Conservation (phyloP, 2,888 invertebrate genomes). For the Zygaena filipendulae region DNA sequence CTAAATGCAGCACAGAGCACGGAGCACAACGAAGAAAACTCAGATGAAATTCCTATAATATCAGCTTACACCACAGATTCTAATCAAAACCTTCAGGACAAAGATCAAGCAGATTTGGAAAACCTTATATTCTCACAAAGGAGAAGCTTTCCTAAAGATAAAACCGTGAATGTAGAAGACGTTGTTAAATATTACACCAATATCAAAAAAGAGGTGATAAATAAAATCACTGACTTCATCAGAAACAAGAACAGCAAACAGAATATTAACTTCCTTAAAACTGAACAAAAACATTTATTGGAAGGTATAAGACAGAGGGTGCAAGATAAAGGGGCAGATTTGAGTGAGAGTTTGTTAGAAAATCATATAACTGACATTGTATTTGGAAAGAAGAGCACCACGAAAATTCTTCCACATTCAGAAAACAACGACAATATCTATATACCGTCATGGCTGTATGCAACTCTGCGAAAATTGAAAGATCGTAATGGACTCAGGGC, state of each 20-base stretch:
- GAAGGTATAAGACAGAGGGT: neutral
- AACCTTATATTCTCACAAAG: no score
- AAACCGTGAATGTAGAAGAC: no score
- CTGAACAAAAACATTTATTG: slow-evolving; percentile 1
- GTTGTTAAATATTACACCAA: slow-evolving; percentile 11
- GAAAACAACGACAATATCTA: slow-evolving; percentile 23
- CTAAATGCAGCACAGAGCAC: no score
- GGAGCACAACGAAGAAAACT: no score
- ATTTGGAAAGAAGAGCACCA: slow-evolving; percentile 9
- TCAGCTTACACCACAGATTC: no score
- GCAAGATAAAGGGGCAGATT: neutral
- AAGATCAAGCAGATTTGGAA: no score
- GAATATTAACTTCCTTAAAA: slow-evolving; percentile 3
- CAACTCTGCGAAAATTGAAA: slow-evolving; percentile 9
- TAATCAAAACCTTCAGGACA: no score
- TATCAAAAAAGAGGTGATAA: no score
- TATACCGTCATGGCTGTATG: slow-evolving; percentile 23
- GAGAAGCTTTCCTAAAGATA: no score
- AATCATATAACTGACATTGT: slow-evolving; percentile 14
- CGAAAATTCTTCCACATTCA: slow-evolving; percentile 19
- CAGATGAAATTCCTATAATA: no score
- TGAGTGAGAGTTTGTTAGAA: slow-evolving; percentile 10
- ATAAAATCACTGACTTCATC: no score
- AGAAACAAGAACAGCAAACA: no score
- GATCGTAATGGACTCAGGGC: slow-evolving; percentile 6